phyloP scores from a whole-genome alignment of 2,113 vertebrate genomes.

The Cyprinodon variegatus region DNA sequence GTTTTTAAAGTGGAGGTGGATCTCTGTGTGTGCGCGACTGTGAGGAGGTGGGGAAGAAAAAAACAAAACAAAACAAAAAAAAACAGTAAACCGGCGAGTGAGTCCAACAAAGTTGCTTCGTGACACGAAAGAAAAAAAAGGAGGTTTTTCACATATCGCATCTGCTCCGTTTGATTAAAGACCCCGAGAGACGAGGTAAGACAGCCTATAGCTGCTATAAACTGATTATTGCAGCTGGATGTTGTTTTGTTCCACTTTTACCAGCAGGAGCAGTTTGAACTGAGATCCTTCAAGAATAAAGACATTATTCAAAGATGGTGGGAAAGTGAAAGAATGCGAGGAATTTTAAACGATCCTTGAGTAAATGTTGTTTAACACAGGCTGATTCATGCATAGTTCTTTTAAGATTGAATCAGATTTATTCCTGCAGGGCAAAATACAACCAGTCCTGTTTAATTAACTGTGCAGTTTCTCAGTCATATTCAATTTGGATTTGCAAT shows the following conservation, averaged over 20 bases:
- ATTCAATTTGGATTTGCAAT: not conserved
- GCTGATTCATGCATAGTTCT: not conserved
- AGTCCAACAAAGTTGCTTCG: constrained; percentile 34
- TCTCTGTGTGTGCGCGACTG: not conserved
- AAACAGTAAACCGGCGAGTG: not conserved
- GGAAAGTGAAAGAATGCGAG: not conserved
- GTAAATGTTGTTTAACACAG: not conserved
- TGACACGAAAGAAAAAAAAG: constrained; percentile 4
- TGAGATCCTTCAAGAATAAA: not conserved
- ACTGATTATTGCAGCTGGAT: not conserved
- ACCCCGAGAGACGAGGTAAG: constrained; percentile 52
- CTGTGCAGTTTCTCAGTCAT: not conserved
- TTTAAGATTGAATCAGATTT: not conserved
- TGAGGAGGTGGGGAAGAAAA: constrained; percentile 31
- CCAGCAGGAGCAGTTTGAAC: no score
- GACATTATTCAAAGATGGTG: not conserved
- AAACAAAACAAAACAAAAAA: constrained; percentile 4
- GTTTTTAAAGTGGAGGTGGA: constrained; percentile 20
- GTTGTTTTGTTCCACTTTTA: constrained; percentile 27
- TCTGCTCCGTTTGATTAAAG: not conserved
- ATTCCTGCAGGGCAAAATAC: not conserved
- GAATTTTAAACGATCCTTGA: not conserved
- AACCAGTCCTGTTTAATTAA: not conserved
- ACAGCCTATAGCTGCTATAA: not conserved
- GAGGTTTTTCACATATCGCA: not conserved